Evolutionary conservation across 2,888 invertebrate species (phyloP), one percentile per base, ranked within the genome.

Genomic region (Melinaea marsaeus): DNA sequence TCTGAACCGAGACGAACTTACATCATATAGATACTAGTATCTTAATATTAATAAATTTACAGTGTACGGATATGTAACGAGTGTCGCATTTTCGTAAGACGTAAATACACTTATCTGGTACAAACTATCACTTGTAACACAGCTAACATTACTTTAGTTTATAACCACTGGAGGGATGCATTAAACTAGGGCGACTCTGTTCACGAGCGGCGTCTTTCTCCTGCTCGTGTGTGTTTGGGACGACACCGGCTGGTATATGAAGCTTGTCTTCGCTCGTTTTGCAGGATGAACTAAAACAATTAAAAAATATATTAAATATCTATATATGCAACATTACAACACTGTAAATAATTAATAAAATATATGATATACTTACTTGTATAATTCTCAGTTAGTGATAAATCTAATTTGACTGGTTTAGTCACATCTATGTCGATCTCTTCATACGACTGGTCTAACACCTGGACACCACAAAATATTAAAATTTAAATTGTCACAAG

Each of bases 371-470:
- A 83, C 88, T 86, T 76, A 89, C 89, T 81, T 67, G 85, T 80
- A 74, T 85, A 85, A 91, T 92, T 88, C 91, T 93, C 83, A 79
- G 92, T 92, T 91, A 88, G 86, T 74, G 80, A 92, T 70, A 92
- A 87, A 78, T 91, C 92, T 80, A 88, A 91, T 76, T 92, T 93
- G 73, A 92, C 86, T 57, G 88, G 92, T 74, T 91, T 93, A 75
- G 85, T 89, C 69, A 92, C 93, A 67, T 95, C 95, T 70, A 95
- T 94, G 69, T 95, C 95, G 59, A 95, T 92, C 73, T 94, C 94
- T 79, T 95, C 95, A 79, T 95, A 96, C 1, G 95, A 90, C 66
- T 94, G 93, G 73, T 94, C 94, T 57, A 94, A 90, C 4, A 95
- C 93, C 94, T 94, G 75, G 9, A 51, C 37, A 46, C 13, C 55